Conservation (phyloP, 2,888 invertebrate genomes). For the Heteropelma amictum region DNA sequence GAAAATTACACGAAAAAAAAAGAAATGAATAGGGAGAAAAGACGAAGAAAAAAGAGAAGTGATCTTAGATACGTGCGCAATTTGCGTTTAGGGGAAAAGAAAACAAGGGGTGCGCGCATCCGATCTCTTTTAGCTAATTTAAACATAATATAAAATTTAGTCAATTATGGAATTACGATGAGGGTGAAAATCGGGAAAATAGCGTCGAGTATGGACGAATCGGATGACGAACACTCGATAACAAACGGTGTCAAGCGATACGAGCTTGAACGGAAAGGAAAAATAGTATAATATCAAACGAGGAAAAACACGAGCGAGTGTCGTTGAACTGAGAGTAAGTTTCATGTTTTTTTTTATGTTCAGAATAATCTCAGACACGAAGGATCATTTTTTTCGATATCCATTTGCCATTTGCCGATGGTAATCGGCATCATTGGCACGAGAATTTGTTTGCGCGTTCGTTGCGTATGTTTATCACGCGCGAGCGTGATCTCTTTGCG, state of each 20-base stretch:
- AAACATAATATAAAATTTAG: slow-evolving; percentile 70
- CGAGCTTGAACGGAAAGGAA: slow-evolving; percentile 25
- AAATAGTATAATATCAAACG: neutral
- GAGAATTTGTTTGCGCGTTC: neutral
- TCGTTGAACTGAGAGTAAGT: slow-evolving; percentile 57
- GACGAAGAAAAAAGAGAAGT: neutral
- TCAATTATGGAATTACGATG: slow-evolving; percentile 71
- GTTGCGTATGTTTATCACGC: too few relatives aligned
- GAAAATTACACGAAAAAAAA: slow-evolving; percentile 32
- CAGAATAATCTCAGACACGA: too few relatives aligned
- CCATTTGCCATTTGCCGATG: slow-evolving; percentile 6
- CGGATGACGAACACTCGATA: slow-evolving; percentile 1
- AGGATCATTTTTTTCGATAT: too few relatives aligned
- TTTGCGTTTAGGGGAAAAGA: slow-evolving; percentile 51
- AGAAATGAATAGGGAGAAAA: slow-evolving; percentile 11
- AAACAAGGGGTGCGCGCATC: slow-evolving; percentile 57
- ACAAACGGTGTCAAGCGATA: slow-evolving; percentile 29
- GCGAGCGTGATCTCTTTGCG: too few relatives aligned
- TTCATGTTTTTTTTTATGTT: slow-evolving; percentile 61
- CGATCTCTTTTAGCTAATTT: slow-evolving; percentile 65
- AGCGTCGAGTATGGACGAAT: neutral
- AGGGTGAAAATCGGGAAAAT: slow-evolving; percentile 5
- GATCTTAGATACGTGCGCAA: slow-evolving; percentile 52
- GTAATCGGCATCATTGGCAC: neutral
- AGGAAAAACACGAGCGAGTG: slow-evolving; percentile 32